These are phyloP conservation scores for Malthinus flaveolus DNA, from an alignment of 2,888 invertebrate species.

Conservation along the genomic window DNA sequence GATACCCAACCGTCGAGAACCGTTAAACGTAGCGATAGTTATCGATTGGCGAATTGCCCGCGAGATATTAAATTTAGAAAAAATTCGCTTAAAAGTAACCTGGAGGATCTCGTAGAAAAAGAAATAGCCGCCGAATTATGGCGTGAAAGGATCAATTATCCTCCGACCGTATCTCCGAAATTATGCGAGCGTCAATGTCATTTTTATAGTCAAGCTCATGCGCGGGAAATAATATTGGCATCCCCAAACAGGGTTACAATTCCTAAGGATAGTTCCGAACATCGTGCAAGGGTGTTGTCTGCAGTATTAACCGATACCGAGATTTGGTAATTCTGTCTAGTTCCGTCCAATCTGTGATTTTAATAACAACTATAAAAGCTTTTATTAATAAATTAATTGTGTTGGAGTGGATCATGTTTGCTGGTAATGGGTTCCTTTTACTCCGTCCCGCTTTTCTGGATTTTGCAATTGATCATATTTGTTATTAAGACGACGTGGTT, in stretches of 20 bases:
- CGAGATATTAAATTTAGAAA: constrained; percentile 58
- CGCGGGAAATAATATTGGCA: constrained; percentile 55
- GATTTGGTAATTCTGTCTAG: constrained; percentile 67
- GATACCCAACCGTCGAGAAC: constrained; percentile 54
- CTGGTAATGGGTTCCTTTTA: constrained; percentile 42
- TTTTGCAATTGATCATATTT: no score
- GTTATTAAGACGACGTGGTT: no score
- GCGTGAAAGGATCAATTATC: constrained; percentile 72
- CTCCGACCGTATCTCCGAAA: constrained; percentile 66
- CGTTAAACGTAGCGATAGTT: constrained; percentile 82
- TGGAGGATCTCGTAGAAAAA: constrained; percentile 62
- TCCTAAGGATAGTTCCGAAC: constrained; percentile 64
- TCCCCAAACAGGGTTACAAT: constrained; percentile 65
- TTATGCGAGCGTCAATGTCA: constrained; percentile 51
- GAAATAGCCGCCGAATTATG: constrained; percentile 66
- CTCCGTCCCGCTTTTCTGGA: no score
- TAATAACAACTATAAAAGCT: not conserved
- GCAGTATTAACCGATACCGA: constrained; percentile 69
- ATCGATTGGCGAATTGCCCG: constrained; percentile 78
- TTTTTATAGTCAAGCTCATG: constrained; percentile 49
- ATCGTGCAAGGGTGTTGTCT: constrained; percentile 67
- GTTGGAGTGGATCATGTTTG: constrained; percentile 35
- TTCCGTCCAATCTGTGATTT: constrained; percentile 12
- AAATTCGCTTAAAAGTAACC: constrained; percentile 46
- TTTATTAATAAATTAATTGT: not conserved